Conservation (phyloP, 1,140 invertebrate species). For the Matsumurasca onukii region DNA sequence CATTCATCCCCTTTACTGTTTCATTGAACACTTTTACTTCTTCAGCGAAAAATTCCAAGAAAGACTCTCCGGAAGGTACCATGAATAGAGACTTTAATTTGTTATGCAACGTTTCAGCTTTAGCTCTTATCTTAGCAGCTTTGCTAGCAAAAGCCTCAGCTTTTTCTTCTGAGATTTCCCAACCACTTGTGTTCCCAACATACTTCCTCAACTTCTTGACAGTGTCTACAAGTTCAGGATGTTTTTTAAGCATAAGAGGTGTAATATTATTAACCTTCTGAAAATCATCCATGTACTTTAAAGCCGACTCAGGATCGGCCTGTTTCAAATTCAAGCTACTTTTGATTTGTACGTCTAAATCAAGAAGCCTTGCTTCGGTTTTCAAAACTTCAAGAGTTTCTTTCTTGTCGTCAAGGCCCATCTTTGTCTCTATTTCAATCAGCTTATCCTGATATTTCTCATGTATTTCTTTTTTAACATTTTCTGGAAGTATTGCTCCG, state of each 20-base stretch:
- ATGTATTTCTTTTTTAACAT: constrained; percentile 53
- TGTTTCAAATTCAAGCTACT: constrained; percentile 61
- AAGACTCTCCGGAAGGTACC: constrained; percentile 52
- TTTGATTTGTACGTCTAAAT: constrained; percentile 73
- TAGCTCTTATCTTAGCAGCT: constrained; percentile 63
- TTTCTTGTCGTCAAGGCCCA: constrained; percentile 34
- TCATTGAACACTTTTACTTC: constrained; percentile 57
- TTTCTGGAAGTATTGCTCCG: constrained; percentile 59
- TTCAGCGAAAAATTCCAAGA: constrained; percentile 60
- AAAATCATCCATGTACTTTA: constrained; percentile 61
- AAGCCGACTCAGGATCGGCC: constrained; percentile 63
- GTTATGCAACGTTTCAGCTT: constrained; percentile 63
- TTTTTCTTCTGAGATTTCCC: constrained; percentile 59
- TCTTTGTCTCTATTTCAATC: constrained; percentile 46
- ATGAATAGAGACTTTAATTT: constrained; percentile 58
- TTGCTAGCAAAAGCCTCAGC: constrained; percentile 58
- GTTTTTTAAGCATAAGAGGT: constrained; percentile 80
- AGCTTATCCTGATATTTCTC: constrained; percentile 21
- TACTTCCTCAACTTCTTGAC: constrained; percentile 57
- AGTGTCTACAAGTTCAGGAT: constrained; percentile 78
- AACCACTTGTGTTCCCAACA: constrained; percentile 70
- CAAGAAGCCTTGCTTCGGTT: constrained; percentile 68
- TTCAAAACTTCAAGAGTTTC: constrained; percentile 39
- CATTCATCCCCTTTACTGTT: constrained; percentile 56
- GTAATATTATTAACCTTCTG: constrained; percentile 65